A percentile compares a stretch with the other conserved stretches of the same genome.
Conservation (phyloP, 2,113 vertebrate species). For the Semnornis frantzii region DNA sequence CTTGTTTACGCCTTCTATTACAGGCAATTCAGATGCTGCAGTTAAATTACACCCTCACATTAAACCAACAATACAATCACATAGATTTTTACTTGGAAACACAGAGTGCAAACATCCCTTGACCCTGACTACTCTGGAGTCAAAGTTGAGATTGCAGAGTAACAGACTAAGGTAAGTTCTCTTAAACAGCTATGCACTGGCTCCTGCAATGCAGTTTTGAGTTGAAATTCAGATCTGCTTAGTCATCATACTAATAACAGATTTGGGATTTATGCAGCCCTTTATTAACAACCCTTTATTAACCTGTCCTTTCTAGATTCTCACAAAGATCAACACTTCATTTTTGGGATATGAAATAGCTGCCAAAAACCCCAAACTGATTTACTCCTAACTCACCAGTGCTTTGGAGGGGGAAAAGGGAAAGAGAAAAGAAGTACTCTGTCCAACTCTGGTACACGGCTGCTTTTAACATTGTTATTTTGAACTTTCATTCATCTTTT, state of each 20-base stretch:
- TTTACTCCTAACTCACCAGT: not conserved
- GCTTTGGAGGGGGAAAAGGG: not conserved
- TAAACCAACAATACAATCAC: not conserved
- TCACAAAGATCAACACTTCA: not conserved
- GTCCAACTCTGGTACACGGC: not conserved
- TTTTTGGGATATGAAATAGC: not conserved
- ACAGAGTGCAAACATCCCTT: not conserved
- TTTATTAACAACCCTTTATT: not conserved
- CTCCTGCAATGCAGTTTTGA: constrained; percentile 11
- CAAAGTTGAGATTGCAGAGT: not conserved
- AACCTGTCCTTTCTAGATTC: not conserved
- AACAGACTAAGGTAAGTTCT: not conserved
- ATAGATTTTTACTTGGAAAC: not conserved
- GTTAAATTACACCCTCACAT: not conserved
- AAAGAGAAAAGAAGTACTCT: not conserved
- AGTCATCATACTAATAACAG: constrained; percentile 1
- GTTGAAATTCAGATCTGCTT: constrained; percentile 24
- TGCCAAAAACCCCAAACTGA: not conserved
- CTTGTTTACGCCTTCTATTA: not conserved
- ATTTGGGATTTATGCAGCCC: not conserved
- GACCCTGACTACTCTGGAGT: not conserved
- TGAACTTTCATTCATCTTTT: not conserved
- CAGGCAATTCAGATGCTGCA: not conserved
- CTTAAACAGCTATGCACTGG: not conserved
- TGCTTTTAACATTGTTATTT: not conserved